Base-by-base conservation (phyloP, 1,140 invertebrate genomes). In the Drosophila fuyamai region DNA sequence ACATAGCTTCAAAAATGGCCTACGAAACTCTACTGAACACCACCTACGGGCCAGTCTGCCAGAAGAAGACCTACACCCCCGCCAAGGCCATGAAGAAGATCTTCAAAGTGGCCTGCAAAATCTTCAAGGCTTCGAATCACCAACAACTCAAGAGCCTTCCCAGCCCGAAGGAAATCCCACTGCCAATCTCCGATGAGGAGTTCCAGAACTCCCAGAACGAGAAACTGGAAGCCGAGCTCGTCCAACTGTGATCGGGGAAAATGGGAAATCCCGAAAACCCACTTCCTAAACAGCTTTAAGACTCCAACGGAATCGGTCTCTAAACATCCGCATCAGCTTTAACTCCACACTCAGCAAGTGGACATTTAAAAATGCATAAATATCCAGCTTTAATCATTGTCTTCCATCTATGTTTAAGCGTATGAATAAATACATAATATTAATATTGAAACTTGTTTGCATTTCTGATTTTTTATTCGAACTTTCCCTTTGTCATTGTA, bases 271-370 rank as follows among this genome's bases (percentile, higher is more conserved):
- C 50, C 48, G 4, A 43, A 16, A 48, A 47, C 3, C 50, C 23
- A 62, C 54, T 35, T 9, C 40, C 60, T 59, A 18, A 53, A 43
- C 50, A 58, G 48, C 73, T 76, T 76, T 76, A 76, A 76, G 73
- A 76, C 73, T 54, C 23, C 54, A 13, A 27, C 60, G 73, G 71
- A 57, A 58, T 40, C 29, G 65, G 78, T 77, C 73, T 81, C 59
- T 76, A 81, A 81, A 80, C 40, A 56, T 77, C 40, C 57, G 32
- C 32, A 32, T 5, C 47, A 81, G 78, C 72, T 81, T 81, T 76
- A 77, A 76, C 35, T 44, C 35, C 57, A 32, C 50, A 32, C 40
- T 23, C 5, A 43, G 38, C 68, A 48, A 73, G 58, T 56, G 51
- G 46, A 74, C 41, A 51, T 29, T 41, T 44, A 9, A n/a, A 40